Evolutionary conservation across 2,113 vertebrate genomes (phyloP).

Genomic region (Labrus mixtus): DNA sequence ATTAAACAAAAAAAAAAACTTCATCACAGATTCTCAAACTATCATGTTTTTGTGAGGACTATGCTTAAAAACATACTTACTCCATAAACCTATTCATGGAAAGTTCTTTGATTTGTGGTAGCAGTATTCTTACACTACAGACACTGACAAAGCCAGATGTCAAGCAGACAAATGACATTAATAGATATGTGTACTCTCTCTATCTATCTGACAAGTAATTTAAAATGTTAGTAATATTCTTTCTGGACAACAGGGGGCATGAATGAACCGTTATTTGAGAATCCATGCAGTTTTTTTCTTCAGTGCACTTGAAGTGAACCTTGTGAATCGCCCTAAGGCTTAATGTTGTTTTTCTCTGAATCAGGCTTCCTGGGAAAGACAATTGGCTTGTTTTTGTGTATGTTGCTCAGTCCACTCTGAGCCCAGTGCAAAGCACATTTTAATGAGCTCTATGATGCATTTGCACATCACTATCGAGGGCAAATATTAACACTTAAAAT

Average conservation of each 20-base stretch:
- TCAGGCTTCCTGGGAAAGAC: slow-evolving; percentile 54
- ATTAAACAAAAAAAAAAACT: no score
- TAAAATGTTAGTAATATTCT: slow-evolving; percentile 1
- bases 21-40: no score
- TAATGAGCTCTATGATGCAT: slow-evolving; percentile 45
- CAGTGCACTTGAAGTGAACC: slow-evolving; percentile 72
- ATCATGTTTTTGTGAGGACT: no score
- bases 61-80: no score
- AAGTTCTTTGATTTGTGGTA: no score
- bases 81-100: no score
- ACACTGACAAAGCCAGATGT: background rate
- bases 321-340: slow-evolving; percentile 55
- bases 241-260: slow-evolving; percentile 57
- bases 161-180: background rate
- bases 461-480: slow-evolving; percentile 12
- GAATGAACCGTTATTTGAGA: slow-evolving; percentile 36
- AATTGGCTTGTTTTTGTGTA: slow-evolving; percentile 45
- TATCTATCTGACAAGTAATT: no score
- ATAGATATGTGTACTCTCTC: no score
- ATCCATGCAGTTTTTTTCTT: background rate
- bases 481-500: background rate
- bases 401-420: slow-evolving; percentile 6
- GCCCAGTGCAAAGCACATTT: slow-evolving; percentile 26
- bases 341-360: slow-evolving; percentile 61
- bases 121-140: background rate